A percentile compares a stretch with the other conserved stretches of the same genome.
These are phyloP conservation scores for Pseudomyrmex dendroicus DNA, from an alignment of 1,140 invertebrate genomes.

Conservation along the genomic window DNA sequence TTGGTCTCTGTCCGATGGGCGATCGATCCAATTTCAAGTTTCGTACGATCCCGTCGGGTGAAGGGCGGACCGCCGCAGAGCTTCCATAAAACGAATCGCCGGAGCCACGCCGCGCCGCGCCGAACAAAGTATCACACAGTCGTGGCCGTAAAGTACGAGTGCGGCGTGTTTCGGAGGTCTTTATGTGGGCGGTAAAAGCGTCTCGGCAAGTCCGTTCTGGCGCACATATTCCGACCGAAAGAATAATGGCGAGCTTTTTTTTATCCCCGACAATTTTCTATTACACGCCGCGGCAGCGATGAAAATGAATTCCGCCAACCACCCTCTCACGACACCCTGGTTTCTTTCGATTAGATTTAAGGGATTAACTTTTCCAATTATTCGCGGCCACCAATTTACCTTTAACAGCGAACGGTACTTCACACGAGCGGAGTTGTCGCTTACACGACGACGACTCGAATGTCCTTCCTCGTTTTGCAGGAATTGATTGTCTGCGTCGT, in stretches of 20 bases:
- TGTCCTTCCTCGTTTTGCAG: constrained; percentile 49
- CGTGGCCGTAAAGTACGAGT: constrained; percentile 64
- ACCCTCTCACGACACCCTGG: neutral
- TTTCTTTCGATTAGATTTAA: constrained; percentile 45
- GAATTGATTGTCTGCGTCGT: constrained; percentile 37
- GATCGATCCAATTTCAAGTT: constrained; percentile 67
- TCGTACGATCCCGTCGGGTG: constrained; percentile 46
- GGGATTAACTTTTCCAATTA: constrained; percentile 57
- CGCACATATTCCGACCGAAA: constrained; percentile 31
- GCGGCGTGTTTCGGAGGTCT: constrained; percentile 60
- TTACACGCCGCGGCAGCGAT: constrained; percentile 28
- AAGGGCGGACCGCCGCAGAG: neutral
- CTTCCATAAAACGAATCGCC: constrained; percentile 62
- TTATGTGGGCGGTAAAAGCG: constrained; percentile 61
- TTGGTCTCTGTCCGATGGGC: constrained; percentile 37
- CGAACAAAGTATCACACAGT: constrained; percentile 67
- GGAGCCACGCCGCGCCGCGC: constrained; percentile 1
- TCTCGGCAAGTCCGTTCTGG: constrained; percentile 30
- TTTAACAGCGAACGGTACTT: constrained; percentile 41
- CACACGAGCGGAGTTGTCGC: constrained; percentile 4
- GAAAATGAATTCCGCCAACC: constrained; percentile 57
- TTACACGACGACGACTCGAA: constrained; percentile 28
- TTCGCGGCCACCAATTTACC: constrained; percentile 48
- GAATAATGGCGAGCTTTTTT: constrained; percentile 52
- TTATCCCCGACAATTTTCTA: constrained; percentile 55